Evolutionary conservation across 2,113 vertebrate genomes (phyloP).

Genomic region (Vombatus ursinus): DNA sequence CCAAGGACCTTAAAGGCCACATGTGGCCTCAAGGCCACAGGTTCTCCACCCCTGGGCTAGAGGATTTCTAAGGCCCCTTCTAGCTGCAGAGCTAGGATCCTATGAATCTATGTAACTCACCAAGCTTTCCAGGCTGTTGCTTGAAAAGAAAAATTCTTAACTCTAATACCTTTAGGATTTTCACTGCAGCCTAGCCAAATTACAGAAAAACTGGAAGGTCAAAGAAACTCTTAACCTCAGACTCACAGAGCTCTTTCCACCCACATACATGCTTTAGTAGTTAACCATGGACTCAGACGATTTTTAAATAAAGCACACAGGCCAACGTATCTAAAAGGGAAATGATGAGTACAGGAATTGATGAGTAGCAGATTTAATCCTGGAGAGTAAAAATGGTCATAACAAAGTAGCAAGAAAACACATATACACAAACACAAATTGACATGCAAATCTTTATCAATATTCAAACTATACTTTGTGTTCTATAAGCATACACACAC

Average conservation of each 20-base stretch:
- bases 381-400: neutral
- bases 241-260: conserved; percentile 68
- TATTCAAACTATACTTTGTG: neutral
- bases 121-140: conserved; percentile 45
- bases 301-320: conserved; percentile 62
- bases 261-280: conserved; percentile 70
- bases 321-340: conserved; percentile 46
- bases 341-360: conserved; percentile 52
- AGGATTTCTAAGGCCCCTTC: neutral
- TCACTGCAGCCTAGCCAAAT: conserved; percentile 63
- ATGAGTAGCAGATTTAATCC: conserved; percentile 48
- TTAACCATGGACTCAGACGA: conserved; percentile 63
- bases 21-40: no score
- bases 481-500: neutral
- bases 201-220: conserved; percentile 56
- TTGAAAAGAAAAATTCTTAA: conserved; percentile 53
- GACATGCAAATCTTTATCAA: conserved; percentile 12
- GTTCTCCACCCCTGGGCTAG: no score
- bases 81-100: neutral
- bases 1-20: no score
- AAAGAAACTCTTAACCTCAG: conserved; percentile 54
- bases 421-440: conserved; percentile 14
- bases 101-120: conserved; percentile 1
- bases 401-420: conserved; percentile 40
- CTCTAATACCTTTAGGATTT: conserved; percentile 46